A percentile compares a stretch with the other conserved stretches of the same genome.
Evolutionary conservation across 37 sponge, comb jelly and placozoan genomes (phyloP).

Genomic region (Ephydatia muelleri): DNA sequence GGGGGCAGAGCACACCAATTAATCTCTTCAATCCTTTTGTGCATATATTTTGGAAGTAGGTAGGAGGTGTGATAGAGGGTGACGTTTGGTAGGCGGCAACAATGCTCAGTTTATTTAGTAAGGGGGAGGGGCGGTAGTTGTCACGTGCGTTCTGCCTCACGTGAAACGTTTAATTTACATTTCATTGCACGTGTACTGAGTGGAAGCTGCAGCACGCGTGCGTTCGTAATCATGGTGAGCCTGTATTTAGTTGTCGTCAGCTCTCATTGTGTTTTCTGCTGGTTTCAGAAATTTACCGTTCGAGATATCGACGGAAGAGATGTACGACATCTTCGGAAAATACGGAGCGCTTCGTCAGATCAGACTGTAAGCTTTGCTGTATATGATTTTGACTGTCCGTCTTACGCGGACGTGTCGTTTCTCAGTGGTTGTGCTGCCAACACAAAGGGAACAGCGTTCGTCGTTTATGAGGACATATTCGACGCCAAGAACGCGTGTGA

Average conservation of each 20-base stretch:
- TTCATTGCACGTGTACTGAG: no score
- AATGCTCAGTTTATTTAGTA: no score
- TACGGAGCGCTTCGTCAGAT: conserved; percentile 98
- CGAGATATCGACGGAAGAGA: conserved; percentile 94
- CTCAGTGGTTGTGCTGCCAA: conserved; percentile 85
- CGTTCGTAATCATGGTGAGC: neutral
- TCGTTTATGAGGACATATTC: conserved; percentile 98
- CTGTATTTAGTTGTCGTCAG: neutral
- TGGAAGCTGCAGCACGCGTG: neutral
- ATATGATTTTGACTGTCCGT: neutral
- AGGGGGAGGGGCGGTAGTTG: no score
- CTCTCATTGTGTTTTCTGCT: neutral
- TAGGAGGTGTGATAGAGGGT: no score
- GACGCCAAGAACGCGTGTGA: conserved; percentile 99
- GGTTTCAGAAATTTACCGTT: conserved; percentile 89
- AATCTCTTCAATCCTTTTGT: no score
- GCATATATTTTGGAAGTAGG: no score
- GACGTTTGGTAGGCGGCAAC: no score
- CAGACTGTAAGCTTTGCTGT: conserved; percentile 79
- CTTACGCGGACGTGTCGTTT: neutral
- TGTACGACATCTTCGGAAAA: conserved; percentile 99
- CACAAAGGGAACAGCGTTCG: conserved; percentile 96
- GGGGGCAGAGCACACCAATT: no score
- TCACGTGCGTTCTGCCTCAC: no score
- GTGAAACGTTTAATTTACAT: no score